Evolutionary conservation across 2,797 vertebrate species (phyloP), one percentile per base, ranked within the genome.

Genomic region (Basileuterus tristriatus): DNA sequence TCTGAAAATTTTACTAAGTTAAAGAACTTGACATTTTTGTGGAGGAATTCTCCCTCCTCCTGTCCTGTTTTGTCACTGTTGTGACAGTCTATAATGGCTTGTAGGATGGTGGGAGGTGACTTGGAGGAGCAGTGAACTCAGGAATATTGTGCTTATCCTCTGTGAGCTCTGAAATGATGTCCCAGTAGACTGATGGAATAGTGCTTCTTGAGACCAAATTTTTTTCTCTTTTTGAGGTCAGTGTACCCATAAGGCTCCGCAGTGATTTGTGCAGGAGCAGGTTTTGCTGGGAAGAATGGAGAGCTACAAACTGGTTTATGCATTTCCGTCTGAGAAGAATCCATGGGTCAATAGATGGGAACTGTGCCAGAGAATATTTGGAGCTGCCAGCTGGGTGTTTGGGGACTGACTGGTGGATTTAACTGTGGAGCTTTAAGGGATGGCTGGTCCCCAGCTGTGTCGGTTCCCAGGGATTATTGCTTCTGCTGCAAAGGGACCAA

Each of bases 31-130:
- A 86, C 92, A 88, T 69, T 83, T 83, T 26, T 87, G 39, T 50
- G 53, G 46, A 81, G 50, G 62, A 92, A 89, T 89, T 90, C 63
- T 95, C 18, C 62, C 39, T 95, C n/a, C 70, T 94, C 58, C 55
- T 84, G 7, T 86, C 65, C 88, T 83, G 24, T 90, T 96, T 91
- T 94, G 11, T 94, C 63, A 62, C 65, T 96, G 80, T 90, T 93
- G 74, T 95, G 94, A 94, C 95, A 95, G 94, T 68, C 30, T 90
- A 56, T 81, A 93, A 92, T 87, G 81, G 30, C 59, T 92, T 90
- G 74, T 92, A 63, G 76, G 63, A 76, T n/a, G 32, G 55, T 78
- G 65, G 87, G 77, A 90, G 70, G 79, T 10, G 72, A 86, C 84
- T 81, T 27, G 0, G 17, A 88, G 32, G 67, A 95, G 59, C 63